These are phyloP conservation scores for Oplegnathus fasciatus DNA, from an alignment of 2,113 vertebrate genomes.

Conservation along the genomic window DNA sequence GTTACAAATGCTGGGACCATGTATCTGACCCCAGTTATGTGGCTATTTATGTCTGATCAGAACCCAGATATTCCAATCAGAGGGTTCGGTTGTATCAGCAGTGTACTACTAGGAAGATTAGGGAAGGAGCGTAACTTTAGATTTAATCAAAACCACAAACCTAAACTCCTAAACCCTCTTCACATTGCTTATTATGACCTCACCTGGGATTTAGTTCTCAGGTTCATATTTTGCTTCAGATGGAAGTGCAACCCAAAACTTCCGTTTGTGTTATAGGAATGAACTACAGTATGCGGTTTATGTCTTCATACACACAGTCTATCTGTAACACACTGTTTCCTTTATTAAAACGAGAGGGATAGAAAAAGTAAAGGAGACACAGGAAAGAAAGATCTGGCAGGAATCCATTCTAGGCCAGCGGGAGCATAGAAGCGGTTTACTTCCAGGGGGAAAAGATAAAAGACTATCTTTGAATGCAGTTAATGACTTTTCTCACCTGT, in stretches of 20 bases:
- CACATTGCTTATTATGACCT: not conserved
- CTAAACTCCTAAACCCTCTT: too few relatives aligned
- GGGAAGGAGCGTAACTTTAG: too few relatives aligned
- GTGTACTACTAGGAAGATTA: too few relatives aligned
- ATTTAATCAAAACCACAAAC: too few relatives aligned
- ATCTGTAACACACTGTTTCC: not conserved
- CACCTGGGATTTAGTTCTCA: not conserved
- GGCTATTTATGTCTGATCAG: not conserved
- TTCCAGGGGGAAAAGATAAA: constrained; percentile 48
- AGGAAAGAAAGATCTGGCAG: constrained; percentile 34
- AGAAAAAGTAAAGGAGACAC: not conserved
- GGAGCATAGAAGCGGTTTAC: constrained; percentile 32
- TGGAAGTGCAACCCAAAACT: not conserved
- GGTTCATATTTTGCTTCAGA: not conserved
- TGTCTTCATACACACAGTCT: not conserved
- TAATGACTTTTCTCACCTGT: constrained; percentile 62
- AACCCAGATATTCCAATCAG: not conserved
- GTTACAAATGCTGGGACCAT: too few relatives aligned
- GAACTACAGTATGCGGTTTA: not conserved
- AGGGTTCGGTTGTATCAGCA: not conserved
- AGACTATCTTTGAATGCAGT: constrained; percentile 47
- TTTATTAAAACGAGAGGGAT: constrained; percentile 38
- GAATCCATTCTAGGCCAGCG: constrained; percentile 33
- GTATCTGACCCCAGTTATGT: not conserved
- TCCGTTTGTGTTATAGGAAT: not conserved